These are phyloP conservation scores for Tenthredo scrophulariae DNA, from an alignment of 2,888 invertebrate species.

Conservation along the genomic window DNA sequence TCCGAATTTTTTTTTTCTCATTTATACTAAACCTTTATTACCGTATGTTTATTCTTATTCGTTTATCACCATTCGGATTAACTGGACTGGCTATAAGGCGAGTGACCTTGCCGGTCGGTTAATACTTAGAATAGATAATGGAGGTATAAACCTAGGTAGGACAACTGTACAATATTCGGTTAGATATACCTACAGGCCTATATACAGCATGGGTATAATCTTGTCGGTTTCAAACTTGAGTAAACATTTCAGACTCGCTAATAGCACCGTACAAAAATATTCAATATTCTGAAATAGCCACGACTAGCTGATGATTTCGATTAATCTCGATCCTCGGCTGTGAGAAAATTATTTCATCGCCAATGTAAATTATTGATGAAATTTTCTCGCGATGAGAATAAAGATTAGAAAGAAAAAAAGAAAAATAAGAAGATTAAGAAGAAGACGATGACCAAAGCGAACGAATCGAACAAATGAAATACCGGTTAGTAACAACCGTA, in stretches of 20 bases:
- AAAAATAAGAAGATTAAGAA: not conserved
- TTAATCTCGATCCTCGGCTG: not conserved
- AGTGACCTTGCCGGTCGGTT: slow-evolving; percentile 22
- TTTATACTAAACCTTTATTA: not conserved
- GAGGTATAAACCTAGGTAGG: not conserved
- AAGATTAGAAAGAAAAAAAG: not conserved
- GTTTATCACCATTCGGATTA: not conserved
- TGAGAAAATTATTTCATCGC: not conserved
- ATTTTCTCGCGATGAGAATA: not conserved
- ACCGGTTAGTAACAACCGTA: slow-evolving; percentile 38
- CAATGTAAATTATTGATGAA: not conserved
- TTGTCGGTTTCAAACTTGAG: not conserved
- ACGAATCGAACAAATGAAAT: not conserved
- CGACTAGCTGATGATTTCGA: not conserved
- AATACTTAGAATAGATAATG: slow-evolving; percentile 16
- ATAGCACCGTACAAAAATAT: not conserved
- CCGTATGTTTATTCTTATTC: not conserved
- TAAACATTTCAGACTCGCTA: slow-evolving; percentile 19
- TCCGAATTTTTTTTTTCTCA: slow-evolving; percentile 26
- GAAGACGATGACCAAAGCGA: not conserved
- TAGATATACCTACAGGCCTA: not conserved
- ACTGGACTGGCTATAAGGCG: not conserved
- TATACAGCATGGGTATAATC: not conserved
- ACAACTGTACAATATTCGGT: slow-evolving; percentile 22
- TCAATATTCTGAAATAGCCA: not conserved